A percentile compares a stretch with the other conserved stretches of the same genome.
These are phyloP conservation scores for Pterostichus madidus DNA, from an alignment of 2,888 invertebrate species.

Conservation along the genomic window DNA sequence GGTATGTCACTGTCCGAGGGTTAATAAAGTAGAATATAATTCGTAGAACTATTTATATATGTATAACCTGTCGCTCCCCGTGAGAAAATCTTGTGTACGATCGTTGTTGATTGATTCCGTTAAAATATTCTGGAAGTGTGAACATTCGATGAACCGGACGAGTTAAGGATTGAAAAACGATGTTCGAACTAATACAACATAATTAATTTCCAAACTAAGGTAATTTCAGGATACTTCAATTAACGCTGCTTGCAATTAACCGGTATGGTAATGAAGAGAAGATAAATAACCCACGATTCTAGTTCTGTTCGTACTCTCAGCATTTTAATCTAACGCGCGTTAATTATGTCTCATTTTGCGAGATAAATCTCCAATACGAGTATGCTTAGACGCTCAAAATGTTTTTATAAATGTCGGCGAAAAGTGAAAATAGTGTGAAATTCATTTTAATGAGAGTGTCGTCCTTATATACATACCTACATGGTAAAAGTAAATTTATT, in stretches of 20 bases:
- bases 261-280: slow-evolving; percentile 55
- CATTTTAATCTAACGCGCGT: slow-evolving; percentile 38
- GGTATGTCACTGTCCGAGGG: no score
- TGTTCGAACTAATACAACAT: slow-evolving; percentile 48
- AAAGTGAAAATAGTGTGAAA: slow-evolving; percentile 43
- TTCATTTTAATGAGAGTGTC: neutral
- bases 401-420: slow-evolving; percentile 19
- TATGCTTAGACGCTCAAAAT: neutral
- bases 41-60: no score
- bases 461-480: neutral
- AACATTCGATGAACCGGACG: slow-evolving; percentile 9
- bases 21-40: no score
- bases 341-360: slow-evolving; percentile 40
- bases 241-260: slow-evolving; percentile 50
- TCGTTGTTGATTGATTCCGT: slow-evolving; percentile 6
- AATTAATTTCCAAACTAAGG: slow-evolving; percentile 54
- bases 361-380: slow-evolving; percentile 34
- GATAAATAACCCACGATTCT: slow-evolving; percentile 20
- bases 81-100: neutral
- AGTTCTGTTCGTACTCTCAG: slow-evolving; percentile 6
- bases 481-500: no score
- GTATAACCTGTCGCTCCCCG: no score
- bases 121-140: slow-evolving; percentile 42
- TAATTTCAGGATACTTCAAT: slow-evolving; percentile 39
- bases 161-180: slow-evolving; percentile 28